Evolutionary conservation across 2,797 vertebrate species (phyloP), one percentile per base, ranked within the genome.

Genomic region (Rachycentron canadum): DNA sequence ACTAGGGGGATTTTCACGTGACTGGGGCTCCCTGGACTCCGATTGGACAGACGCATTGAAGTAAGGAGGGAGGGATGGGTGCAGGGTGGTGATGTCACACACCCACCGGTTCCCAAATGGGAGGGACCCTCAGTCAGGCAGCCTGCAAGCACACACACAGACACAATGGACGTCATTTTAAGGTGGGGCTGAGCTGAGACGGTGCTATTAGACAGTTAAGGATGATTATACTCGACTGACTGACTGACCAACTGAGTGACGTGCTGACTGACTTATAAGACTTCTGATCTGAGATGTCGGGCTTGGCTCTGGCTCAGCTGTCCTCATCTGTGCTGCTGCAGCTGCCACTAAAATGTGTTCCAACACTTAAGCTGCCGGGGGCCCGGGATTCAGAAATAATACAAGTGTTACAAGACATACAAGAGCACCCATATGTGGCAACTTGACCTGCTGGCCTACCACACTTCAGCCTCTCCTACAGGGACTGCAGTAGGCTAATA

Each of bases 151-250:
- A 69, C 78, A 87, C 30, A 55, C 19, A 53, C 73, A 79, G 79
- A 92, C 84, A 93, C 89, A 93, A 93, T 88, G 73, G 89, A 53
- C 4, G 43, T 79, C 76, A 84, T 74, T 90, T 81, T 71, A 80
- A 88, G 88, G 86, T 82, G 83, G 78, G 80, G 84, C 25, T 69
- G 67, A 75, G 66, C 45, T 69, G 62, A 62, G 77, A 62, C 62
- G 55, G 64, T 69, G 67, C 47, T 47, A 47, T 32, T 45, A 62
- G 65, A 68, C 14, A 13, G 41, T 63, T 55, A 25, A 43, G 40
- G 70, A 49, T 74, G 68, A 78, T 61, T 63, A 71, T 17, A 19
- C 69, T 76, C 52, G 61, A 80, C 45, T 78, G 61, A 17, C n/a
- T 30, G 78, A 45, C 64, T 36, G 60, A 59, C 34, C 53, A 70